A percentile compares a stretch with the other conserved stretches of the same genome.
Evolutionary conservation across 2,888 invertebrate genomes (phyloP).

Genomic region (Nasonovia ribisnigri): DNA sequence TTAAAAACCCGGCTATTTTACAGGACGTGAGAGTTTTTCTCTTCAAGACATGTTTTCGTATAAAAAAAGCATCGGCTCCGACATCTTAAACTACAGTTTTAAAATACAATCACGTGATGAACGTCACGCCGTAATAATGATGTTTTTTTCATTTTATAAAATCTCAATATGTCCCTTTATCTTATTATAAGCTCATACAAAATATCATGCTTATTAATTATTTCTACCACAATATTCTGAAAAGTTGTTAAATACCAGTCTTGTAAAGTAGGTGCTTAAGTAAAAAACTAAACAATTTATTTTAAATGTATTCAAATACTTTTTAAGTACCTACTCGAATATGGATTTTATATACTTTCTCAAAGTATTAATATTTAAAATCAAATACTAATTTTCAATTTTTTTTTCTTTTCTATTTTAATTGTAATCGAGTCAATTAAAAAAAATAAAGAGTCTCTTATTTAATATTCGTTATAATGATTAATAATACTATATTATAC

Average conservation of each 20-base stretch:
- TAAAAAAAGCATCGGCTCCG: too few species aligned
- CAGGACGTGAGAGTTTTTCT: too few species aligned
- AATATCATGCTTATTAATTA: not conserved
- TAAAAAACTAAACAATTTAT: too few species aligned
- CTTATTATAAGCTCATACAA: not conserved
- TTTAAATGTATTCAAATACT: not conserved
- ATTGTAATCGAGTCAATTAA: not conserved
- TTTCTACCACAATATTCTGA: not conserved
- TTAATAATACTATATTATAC: not conserved
- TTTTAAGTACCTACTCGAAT: not conserved
- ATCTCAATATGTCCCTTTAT: not conserved
- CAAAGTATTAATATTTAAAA: too few species aligned
- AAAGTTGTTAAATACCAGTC: not conserved
- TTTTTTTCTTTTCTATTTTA: not conserved
- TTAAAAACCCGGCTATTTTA: too few species aligned
- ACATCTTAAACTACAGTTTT: not conserved
- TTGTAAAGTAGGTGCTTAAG: not conserved
- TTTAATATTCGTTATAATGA: too few species aligned
- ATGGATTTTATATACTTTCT: too few species aligned
- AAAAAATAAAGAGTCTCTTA: not conserved
- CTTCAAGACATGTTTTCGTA: too few species aligned
- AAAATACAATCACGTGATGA: not conserved
- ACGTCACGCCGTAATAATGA: not conserved
- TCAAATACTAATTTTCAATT: too few species aligned
- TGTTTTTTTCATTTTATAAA: not conserved